Evolutionary conservation across 2,888 invertebrate genomes (phyloP), one percentile per base, ranked within the genome.

Genomic region (Teinopalpus imperialis): DNA sequence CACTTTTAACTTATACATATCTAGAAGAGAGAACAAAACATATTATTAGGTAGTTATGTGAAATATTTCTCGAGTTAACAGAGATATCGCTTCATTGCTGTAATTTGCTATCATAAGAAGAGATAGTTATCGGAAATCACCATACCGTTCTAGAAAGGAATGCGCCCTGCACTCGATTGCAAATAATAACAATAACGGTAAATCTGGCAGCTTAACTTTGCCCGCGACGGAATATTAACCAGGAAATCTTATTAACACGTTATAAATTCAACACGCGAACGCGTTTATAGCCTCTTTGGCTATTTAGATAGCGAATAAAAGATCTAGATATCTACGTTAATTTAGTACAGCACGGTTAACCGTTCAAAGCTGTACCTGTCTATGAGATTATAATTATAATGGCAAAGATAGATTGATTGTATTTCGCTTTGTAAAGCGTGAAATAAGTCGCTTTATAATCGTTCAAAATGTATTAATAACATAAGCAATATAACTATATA

Each of bases 61-160:
- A n/a, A n/a, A n/a, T n/a, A n/a, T n/a, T n/a, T n/a, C n/a, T n/a
- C n/a, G n/a, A n/a, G n/a, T n/a, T n/a, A n/a, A n/a, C n/a, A n/a
- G n/a, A n/a, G n/a, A n/a, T n/a, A n/a, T n/a, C n/a, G n/a, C n/a
- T n/a, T n/a, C n/a, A n/a, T n/a, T n/a, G n/a, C n/a, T n/a, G n/a
- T n/a, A n/a, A n/a, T n/a, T n/a, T n/a, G n/a, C n/a, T n/a, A n/a
- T n/a, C n/a, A 35, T 48, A 48, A 51, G 37, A 30, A 35, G 24
- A 24, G 44, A 47, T 52, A 49, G 44, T 37, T 34, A 47, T 52
- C 43, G 43, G 18, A 24, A 26, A 45, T 44, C 31, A 26, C 18
- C 18, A 39, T 32, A 39, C 3, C 10, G 12, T 24, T 18, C n/a
- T 12, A 13, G 12, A 12, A 13, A 18, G 31, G 32, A 39, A 45